Evolutionary conservation across 2,888 invertebrate species (phyloP).

Genomic region (Brachypterus glaber): DNA sequence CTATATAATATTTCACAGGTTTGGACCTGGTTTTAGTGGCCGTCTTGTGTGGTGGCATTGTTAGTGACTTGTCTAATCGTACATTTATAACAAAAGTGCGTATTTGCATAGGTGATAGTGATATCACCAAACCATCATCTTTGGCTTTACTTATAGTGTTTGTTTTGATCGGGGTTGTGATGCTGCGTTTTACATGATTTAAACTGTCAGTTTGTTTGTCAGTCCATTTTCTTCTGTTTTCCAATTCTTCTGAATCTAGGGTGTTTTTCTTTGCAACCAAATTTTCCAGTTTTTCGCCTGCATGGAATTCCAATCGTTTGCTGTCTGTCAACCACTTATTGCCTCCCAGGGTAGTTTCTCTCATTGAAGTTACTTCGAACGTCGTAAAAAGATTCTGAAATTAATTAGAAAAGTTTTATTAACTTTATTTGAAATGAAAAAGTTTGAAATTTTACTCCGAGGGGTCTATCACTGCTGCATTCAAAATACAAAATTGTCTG

Average conservation of each 20-base stretch:
- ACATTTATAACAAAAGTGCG: constrained; percentile 51
- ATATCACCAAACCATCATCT: constrained; percentile 34
- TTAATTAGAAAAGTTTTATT: constrained; percentile 8
- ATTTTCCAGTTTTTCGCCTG: constrained; percentile 29
- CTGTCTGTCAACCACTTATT: constrained; percentile 49
- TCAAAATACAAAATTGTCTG: too few species aligned
- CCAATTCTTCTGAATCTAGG: constrained; percentile 10
- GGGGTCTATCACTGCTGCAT: too few species aligned
- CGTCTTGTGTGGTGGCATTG: too few species aligned
- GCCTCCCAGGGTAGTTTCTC: constrained; percentile 41
- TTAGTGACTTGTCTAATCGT: too few species aligned
- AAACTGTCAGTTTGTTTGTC: constrained; percentile 5
- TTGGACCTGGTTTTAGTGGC: too few species aligned
- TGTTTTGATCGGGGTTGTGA: too few species aligned
- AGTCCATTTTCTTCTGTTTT: constrained; percentile 11
- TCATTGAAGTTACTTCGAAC: constrained; percentile 33
- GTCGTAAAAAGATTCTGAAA: constrained; percentile 37
- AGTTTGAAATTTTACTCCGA: too few species aligned
- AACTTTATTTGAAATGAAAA: neutral
- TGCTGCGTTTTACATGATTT: constrained; percentile 7
- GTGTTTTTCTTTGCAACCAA: constrained; percentile 13
- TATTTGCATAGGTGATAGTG: constrained; percentile 64
- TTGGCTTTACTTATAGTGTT: constrained; percentile 15
- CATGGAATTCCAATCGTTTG: constrained; percentile 30
- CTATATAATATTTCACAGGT: too few species aligned